Percentiles rank a stretch among this genome's conserved stretches.
phyloP scores from a whole-genome alignment of 2,888 invertebrate species.

The Beris morrisii region DNA sequence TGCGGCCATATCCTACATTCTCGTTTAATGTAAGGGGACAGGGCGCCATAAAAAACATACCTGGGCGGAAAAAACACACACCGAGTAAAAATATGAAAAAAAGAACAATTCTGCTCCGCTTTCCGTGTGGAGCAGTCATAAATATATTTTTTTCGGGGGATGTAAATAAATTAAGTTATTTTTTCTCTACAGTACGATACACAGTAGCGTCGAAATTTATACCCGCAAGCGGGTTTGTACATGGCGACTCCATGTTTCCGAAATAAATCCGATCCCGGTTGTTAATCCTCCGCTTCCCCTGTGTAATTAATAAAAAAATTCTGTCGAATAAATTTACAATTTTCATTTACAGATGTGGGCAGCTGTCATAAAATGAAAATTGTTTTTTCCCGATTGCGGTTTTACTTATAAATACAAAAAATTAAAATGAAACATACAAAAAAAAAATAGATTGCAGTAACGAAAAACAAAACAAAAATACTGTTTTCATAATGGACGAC shows the following conservation, averaged over 20 bases:
- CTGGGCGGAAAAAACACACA: too few species aligned
- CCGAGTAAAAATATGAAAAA: too few species aligned
- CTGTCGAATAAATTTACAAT: constrained; percentile 25
- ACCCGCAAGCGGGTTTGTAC: too few species aligned
- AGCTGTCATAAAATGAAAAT: constrained; percentile 13
- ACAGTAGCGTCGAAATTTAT: too few species aligned
- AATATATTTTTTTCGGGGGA: constrained; percentile 14
- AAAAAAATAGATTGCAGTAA: too few species aligned
- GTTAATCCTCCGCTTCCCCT: constrained; percentile 7
- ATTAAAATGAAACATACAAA: too few species aligned
- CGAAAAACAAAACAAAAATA: too few species aligned
- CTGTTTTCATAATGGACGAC: too few species aligned
- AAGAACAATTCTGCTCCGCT: too few species aligned
- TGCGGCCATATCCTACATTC: too few species aligned
- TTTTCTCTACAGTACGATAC: background rate
- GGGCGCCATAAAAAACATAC: too few species aligned
- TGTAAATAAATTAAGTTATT: constrained; percentile 28
- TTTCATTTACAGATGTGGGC: constrained; percentile 28
- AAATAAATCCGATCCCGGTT: constrained; percentile 21
- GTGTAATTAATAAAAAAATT: constrained; percentile 30
- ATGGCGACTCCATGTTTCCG: background rate
- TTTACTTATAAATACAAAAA: background rate
- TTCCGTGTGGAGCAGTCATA: constrained; percentile 14
- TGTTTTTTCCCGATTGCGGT: constrained; percentile 12
- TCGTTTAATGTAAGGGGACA: too few species aligned